A percentile compares a stretch with the other conserved stretches of the same genome.
Evolutionary conservation across 2,888 invertebrate species (phyloP).

Genomic region (Melieria omissa): DNA sequence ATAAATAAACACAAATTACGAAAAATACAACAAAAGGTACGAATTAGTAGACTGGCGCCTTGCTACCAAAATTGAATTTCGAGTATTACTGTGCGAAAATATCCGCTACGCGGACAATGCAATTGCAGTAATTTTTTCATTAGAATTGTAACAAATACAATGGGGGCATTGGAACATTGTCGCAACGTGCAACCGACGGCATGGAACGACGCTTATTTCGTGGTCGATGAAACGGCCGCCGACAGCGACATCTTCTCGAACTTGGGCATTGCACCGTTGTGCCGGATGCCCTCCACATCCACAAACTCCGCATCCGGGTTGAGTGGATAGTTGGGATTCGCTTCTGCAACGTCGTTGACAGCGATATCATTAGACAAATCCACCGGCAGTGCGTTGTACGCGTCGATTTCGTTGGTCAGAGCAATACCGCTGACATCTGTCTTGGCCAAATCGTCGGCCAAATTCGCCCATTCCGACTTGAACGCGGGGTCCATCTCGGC

Average conservation of each 20-base stretch:
- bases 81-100: too few species aligned
- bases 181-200: not conserved
- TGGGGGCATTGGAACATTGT: not conserved
- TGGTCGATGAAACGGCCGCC: slow-evolving; percentile 19
- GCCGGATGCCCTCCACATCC: slow-evolving; percentile 42
- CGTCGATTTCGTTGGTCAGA: slow-evolving; percentile 61
- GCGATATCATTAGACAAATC: slow-evolving; percentile 67
- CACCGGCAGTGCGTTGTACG: slow-evolving; percentile 56
- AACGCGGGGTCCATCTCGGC: slow-evolving; percentile 56
- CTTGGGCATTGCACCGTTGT: slow-evolving; percentile 47
- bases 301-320: slow-evolving; percentile 66
- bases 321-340: slow-evolving; percentile 55
- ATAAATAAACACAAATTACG: too few species aligned
- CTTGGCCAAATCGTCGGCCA: slow-evolving; percentile 44
- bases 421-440: slow-evolving; percentile 52
- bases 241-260: slow-evolving; percentile 55
- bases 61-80: too few species aligned
- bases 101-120: too few species aligned
- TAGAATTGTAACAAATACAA: too few species aligned
- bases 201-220: not conserved
- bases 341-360: slow-evolving; percentile 63
- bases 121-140: too few species aligned
- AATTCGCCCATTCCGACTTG: slow-evolving; percentile 58
- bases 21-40: too few species aligned
- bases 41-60: too few species aligned